Conservation (phyloP, 2,113 vertebrate species). For the Picathartes gymnocephalus region DNA sequence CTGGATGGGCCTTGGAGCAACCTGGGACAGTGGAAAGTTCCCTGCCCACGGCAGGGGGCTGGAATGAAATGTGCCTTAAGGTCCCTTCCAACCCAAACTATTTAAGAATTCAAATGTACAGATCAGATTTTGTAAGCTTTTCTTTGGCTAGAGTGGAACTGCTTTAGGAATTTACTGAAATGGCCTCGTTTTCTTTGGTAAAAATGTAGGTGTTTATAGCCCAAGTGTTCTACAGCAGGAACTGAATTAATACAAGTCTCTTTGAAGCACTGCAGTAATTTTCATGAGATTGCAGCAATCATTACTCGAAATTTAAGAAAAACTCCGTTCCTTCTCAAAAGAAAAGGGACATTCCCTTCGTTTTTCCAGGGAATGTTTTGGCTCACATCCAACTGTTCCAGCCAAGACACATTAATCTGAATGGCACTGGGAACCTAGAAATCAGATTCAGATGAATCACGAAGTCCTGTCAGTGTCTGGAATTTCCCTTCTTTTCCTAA, state of each 20-base stretch:
- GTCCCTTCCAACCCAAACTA: background rate
- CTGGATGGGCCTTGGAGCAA: background rate
- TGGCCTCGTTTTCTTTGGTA: background rate
- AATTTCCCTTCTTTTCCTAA: conserved; percentile 44
- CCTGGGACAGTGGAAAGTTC: background rate
- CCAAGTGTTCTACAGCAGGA: background rate
- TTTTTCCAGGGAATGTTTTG: background rate
- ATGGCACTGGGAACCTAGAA: conserved; percentile 27
- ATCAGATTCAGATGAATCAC: conserved; percentile 48
- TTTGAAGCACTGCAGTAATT: background rate
- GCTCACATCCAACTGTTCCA: background rate
- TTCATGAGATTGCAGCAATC: background rate
- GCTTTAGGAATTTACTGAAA: background rate
- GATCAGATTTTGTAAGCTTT: background rate
- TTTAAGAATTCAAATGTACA: background rate
- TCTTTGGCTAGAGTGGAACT: background rate
- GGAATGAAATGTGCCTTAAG: background rate
- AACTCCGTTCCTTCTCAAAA: background rate
- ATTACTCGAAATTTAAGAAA: background rate
- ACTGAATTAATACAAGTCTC: background rate
- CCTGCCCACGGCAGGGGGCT: background rate
- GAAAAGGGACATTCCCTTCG: background rate
- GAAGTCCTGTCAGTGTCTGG: background rate
- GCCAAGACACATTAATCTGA: conserved; percentile 26
- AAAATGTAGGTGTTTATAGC: background rate